phyloP scores from a whole-genome alignment of 1,140 invertebrate species.

The Dendroctonus valens region DNA sequence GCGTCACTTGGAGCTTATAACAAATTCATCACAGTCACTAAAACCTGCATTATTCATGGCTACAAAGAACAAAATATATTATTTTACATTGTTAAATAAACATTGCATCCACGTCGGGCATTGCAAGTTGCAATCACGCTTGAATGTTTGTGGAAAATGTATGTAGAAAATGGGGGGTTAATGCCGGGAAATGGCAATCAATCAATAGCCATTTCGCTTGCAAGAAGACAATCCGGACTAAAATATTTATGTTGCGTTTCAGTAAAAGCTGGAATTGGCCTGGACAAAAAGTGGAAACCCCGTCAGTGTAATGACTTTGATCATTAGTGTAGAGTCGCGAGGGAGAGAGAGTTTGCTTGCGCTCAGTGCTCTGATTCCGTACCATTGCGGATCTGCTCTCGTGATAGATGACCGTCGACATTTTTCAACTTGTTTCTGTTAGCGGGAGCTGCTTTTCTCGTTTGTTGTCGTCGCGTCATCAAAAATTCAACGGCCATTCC shows the following conservation, averaged over 20 bases:
- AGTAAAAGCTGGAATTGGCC: constrained; percentile 2
- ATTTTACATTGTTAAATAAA: neutral
- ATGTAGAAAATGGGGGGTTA: no score
- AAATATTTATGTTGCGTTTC: constrained; percentile 21
- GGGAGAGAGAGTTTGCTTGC: neutral
- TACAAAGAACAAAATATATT: neutral
- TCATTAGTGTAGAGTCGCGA: constrained; percentile 40
- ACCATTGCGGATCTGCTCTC: constrained; percentile 8
- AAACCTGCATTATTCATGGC: neutral
- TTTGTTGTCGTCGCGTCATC: constrained; percentile 15
- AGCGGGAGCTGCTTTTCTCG: constrained; percentile 7
- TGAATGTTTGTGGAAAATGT: no score
- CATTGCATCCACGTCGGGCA: no score
- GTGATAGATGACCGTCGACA: constrained; percentile 26
- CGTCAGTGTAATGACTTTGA: constrained; percentile 42
- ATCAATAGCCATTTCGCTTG: constrained; percentile 4
- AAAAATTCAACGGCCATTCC: constrained; percentile 24
- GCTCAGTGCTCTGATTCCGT: constrained; percentile 20
- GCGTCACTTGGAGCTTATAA: no score
- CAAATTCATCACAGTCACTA: neutral
- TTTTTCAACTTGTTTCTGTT: constrained; percentile 24
- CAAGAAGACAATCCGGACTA: constrained; percentile 10
- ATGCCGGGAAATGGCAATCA: constrained; percentile 2
- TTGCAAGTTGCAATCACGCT: no score
- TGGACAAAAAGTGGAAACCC: constrained; percentile 18